phyloP scores from a whole-genome alignment of 2,113 vertebrate genomes.

The Callipepla californica region DNA sequence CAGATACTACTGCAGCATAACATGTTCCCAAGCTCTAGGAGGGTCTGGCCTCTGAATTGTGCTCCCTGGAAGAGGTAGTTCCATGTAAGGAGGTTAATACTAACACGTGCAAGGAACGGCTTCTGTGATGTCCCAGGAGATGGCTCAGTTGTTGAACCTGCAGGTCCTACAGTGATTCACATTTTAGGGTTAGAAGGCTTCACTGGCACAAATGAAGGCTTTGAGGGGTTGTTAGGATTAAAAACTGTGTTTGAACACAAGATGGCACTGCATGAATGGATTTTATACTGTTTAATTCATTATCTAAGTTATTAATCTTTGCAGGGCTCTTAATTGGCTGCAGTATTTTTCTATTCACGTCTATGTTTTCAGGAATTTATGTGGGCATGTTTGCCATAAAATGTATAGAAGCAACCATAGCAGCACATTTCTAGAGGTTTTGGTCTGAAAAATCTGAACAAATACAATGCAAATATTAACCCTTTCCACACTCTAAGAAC shows the following conservation, averaged over 20 bases:
- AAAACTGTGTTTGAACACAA: conserved; percentile 48
- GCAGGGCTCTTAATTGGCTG: not conserved
- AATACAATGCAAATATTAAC: not conserved
- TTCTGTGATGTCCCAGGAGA: not conserved
- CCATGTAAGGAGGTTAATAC: not conserved
- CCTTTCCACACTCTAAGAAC: not conserved
- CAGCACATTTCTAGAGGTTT: not conserved
- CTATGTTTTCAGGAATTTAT: not conserved
- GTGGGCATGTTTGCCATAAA: not conserved
- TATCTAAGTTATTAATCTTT: not conserved
- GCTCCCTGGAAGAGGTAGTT: not conserved
- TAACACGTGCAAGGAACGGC: accelerated
- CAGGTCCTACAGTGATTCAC: not conserved
- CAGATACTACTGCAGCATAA: not conserved
- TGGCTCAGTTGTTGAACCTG: not conserved
- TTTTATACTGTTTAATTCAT: not conserved
- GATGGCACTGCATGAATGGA: conserved; percentile 65
- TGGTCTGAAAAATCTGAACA: not conserved
- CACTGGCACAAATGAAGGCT: not conserved
- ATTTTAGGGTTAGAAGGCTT: not conserved
- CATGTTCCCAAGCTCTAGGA: not conserved
- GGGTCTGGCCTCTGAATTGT: not conserved
- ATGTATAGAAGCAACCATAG: not conserved
- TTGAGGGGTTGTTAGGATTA: not conserved
- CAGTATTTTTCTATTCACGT: not conserved